Evolutionary conservation across 2,888 invertebrate species (phyloP), one percentile per base, ranked within the genome.

Genomic region (Hylaea fasciaria): DNA sequence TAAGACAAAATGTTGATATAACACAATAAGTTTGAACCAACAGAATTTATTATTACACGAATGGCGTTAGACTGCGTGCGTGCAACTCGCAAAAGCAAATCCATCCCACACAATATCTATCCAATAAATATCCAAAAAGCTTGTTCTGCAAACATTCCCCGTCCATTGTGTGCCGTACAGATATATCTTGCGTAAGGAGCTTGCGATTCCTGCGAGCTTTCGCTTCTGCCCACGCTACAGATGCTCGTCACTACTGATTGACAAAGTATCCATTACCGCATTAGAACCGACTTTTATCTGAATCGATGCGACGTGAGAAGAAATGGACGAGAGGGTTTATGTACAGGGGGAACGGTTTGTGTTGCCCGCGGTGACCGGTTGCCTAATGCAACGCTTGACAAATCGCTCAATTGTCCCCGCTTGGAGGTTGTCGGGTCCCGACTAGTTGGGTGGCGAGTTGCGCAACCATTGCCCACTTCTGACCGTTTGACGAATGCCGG

Each of bases 111-210:
- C 89, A 85, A 85, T 87, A 89, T 85, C 89, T 88, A 89, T 89
- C 89, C 86, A 89, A 91, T 91, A 91, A 91, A 91, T 91, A 89
- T 87, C 91, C 91, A 87, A 91, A 91, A 91, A 89, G 87, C 91
- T 88, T 91, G 91, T 91, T 88, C 85, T 82, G 82, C 81, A 72
- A 85, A 82, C 83, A 90, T 89, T 87, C 86, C 85, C 80, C 84
- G 83, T 82, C 90, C 86, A 91, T 91, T 91, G 91, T 90, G 81
- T 87, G 83, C 81, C 79, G 75, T 78, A 83, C 83, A 85, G 90
- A 90, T 91, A 90, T 89, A 91, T 91, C 91, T 91, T 87, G 82
- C 88, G 87, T 86, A 87, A 89, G 85, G 79, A 80, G 81, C 82
- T 81, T 83, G 86, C 85, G 83, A 84, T 85, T 83, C 82, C 80